phyloP scores from a whole-genome alignment of 1,140 invertebrate genomes.

The Fopius arisanus region DNA sequence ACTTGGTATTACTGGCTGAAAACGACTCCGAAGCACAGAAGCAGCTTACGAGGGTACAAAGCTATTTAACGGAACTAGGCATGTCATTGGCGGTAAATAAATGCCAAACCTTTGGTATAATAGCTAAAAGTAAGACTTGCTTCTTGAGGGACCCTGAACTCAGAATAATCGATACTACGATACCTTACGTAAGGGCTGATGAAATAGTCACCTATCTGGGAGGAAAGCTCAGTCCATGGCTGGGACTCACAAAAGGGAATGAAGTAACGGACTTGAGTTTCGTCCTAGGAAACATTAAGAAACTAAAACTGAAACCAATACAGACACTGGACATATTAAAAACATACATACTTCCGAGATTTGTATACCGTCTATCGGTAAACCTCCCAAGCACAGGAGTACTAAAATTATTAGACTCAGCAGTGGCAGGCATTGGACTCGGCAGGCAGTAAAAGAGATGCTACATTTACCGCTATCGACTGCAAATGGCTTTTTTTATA shows the following conservation, averaged over 20 bases:
- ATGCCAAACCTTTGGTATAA: too few relatives aligned
- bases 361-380: not conserved
- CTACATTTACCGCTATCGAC: constrained; percentile 3
- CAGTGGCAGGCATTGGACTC: too few relatives aligned
- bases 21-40: too few relatives aligned
- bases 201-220: constrained; percentile 17
- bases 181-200: constrained; percentile 3
- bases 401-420: not conserved
- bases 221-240: constrained; percentile 22
- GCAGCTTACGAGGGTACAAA: too few relatives aligned
- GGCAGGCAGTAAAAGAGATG: constrained; percentile 4
- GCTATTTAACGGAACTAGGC: too few relatives aligned
- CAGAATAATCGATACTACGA: not conserved
- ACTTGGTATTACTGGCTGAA: too few relatives aligned
- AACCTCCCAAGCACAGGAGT: not conserved
- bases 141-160: constrained; percentile 26
- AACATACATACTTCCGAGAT: not conserved
- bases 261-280: not conserved
- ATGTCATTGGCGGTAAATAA: too few relatives aligned
- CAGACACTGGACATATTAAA: not conserved
- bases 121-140: constrained; percentile 7
- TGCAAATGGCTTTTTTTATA: constrained; percentile 10
- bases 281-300: not conserved
- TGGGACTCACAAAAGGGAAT: not conserved
- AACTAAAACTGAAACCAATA: not conserved